A percentile compares a stretch with the other conserved stretches of the same genome.
These are phyloP conservation scores for Pogoniulus pusillus DNA, from an alignment of 2,797 vertebrate species.

Conservation along the genomic window DNA sequence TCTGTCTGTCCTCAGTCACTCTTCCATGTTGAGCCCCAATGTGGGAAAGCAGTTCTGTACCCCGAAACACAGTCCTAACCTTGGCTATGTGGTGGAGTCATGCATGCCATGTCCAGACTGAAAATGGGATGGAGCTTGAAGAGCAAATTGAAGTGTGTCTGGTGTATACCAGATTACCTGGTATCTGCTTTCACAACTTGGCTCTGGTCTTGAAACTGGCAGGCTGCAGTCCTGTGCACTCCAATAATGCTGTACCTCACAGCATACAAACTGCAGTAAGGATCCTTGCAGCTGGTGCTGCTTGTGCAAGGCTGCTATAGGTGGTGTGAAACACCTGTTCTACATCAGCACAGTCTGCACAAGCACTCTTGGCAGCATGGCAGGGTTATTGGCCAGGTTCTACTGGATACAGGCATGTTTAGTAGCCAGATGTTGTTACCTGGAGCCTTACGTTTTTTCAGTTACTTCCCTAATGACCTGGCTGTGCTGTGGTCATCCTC, in stretches of 20 bases:
- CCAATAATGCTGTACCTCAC: background rate
- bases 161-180: background rate
- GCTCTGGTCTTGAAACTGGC: background rate
- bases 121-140: background rate
- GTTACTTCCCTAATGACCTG: background rate
- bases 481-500: background rate
- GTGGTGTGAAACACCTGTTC: rapidly evolving
- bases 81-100: rapidly evolving
- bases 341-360: rapidly evolving
- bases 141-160: rapidly evolving
- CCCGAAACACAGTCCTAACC: background rate
- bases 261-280: rapidly evolving
- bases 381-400: rapidly evolving
- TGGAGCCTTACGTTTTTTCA: rapidly evolving
- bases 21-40: background rate
- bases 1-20: background rate
- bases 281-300: background rate
- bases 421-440: background rate
- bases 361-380: rapidly evolving
- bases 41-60: background rate
- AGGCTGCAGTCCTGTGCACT: background rate
- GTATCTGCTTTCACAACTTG: background rate
- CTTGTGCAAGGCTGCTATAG: background rate
- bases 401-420: rapidly evolving
- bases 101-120: rapidly evolving